Base-by-base conservation (phyloP, 1,140 invertebrate species). In the Dreissena rostriformis region DNA sequence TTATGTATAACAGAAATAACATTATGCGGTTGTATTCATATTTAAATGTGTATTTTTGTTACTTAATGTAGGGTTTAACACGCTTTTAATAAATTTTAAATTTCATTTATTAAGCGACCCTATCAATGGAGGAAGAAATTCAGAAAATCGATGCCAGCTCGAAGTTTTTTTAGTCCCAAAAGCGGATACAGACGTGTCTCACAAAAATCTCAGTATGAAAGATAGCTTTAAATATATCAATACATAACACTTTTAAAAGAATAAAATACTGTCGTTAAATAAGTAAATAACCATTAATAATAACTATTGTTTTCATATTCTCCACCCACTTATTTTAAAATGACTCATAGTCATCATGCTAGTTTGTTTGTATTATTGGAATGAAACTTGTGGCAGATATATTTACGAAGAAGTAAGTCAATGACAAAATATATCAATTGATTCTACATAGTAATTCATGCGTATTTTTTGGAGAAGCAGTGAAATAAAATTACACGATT, bases 71-170 rank as follows among this genome's bases (percentile, higher is more conserved):
- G 11, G 22, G 0, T 39, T 67, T 24, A 52, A 66, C 24, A 11
- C 26, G 28, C 19, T 61, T 65, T 26, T 26, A 73, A 28, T 73
- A n/a, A 28, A 51, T 57, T 63, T 66, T 49, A 51, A 52, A 55
- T n/a, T 61, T 61, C 12, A 61, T 61, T 66, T 85, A 55, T 24
- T 39, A 82, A 84, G 78, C 77, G 77, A 49, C 82, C 10, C 11
- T 24, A 66, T 76, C 65, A 74, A 83, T 83, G 81, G 81, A 39
- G 81, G 66, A 75, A 57, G 53, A 57, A 76, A 83, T 17, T 70
- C 49, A 73, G 26, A 83, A 83, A 75, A 84, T 84, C 77, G 73
- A 84, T 86, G 86, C 82, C 86, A 79, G 28, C 51, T 49, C 80
- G 49, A 26, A 81, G 63, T 70, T 75, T 53, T 81, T 86, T 74